Evolutionary conservation across 2,113 vertebrate species (phyloP).

Genomic region (Cygnus buccinator): DNA sequence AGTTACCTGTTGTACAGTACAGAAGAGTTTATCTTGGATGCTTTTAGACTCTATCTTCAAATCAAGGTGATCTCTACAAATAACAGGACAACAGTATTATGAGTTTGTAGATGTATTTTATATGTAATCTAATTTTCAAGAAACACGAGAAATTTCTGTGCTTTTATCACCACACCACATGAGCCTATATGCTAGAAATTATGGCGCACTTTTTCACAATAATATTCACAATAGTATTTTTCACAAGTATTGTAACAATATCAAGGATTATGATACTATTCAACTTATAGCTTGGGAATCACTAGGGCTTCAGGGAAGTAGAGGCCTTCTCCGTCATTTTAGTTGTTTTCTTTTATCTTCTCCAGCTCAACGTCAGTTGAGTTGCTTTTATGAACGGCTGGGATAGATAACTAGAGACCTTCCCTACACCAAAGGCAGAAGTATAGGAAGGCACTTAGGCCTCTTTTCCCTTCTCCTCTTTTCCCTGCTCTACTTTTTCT

Average conservation of each 20-base stretch:
- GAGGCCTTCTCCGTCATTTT: background rate
- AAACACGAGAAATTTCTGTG: background rate
- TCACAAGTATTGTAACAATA: background rate
- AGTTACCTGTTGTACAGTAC: conserved; percentile 71
- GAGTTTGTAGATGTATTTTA: background rate
- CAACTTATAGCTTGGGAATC: background rate
- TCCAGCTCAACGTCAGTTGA: background rate
- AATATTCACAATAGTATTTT: rapidly evolving
- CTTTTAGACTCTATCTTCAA: conserved; percentile 14
- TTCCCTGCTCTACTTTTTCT: background rate
- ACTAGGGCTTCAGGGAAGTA: background rate
- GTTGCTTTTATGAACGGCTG: background rate
- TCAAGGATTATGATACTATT: background rate
- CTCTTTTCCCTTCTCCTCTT: background rate
- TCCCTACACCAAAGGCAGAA: background rate
- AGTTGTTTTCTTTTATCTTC: background rate
- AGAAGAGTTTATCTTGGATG: conserved; percentile 12
- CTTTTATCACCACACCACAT: background rate
- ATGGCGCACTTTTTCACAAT: background rate
- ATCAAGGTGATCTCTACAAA: conserved; percentile 39
- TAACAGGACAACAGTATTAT: background rate
- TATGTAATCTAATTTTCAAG: background rate
- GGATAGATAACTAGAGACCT: background rate
- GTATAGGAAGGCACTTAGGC: background rate
- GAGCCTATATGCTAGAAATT: background rate